A percentile compares a stretch with the other conserved stretches of the same genome.
Evolutionary conservation across 2,888 invertebrate genomes (phyloP).

Genomic region (Tetranychus piercei): DNA sequence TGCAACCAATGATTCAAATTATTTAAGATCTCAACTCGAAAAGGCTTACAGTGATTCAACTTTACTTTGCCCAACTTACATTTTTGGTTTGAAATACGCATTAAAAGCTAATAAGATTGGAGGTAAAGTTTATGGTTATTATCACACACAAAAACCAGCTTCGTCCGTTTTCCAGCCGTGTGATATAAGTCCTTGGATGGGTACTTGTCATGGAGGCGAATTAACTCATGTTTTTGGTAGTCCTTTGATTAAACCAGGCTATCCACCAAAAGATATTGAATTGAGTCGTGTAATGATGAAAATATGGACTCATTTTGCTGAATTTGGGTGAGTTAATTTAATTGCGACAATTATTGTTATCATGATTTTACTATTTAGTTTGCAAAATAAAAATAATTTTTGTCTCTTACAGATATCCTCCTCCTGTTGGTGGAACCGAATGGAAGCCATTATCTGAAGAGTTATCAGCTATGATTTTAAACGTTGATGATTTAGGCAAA

Average conservation of each 20-base stretch:
- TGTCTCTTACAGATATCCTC: neutral
- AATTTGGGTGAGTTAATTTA: neutral
- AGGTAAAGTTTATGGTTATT: slow-evolving; percentile 13
- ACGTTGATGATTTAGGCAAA: neutral
- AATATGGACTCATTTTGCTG: slow-evolving; percentile 15
- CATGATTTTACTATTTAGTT: neutral
- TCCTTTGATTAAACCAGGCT: slow-evolving; percentile 13
- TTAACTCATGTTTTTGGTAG: slow-evolving; percentile 17
- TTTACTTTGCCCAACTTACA: neutral
- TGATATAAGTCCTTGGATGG: slow-evolving; percentile 18
- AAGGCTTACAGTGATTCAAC: neutral
- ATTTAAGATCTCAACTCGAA: neutral
- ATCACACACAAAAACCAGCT: slow-evolving; percentile 13
- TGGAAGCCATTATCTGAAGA: neutral
- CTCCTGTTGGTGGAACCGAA: neutral
- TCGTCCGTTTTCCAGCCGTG: neutral
- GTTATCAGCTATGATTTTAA: neutral
- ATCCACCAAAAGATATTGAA: neutral
- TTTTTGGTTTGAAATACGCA: neutral
- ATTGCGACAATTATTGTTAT: neutral
- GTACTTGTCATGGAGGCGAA: slow-evolving; percentile 21
- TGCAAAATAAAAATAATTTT: neutral
- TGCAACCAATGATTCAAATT: neutral
- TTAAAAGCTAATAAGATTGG: neutral
- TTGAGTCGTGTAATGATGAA: slow-evolving; percentile 16